Base-by-base conservation (phyloP, 2,888 invertebrate species). In the Meganola albula region DNA sequence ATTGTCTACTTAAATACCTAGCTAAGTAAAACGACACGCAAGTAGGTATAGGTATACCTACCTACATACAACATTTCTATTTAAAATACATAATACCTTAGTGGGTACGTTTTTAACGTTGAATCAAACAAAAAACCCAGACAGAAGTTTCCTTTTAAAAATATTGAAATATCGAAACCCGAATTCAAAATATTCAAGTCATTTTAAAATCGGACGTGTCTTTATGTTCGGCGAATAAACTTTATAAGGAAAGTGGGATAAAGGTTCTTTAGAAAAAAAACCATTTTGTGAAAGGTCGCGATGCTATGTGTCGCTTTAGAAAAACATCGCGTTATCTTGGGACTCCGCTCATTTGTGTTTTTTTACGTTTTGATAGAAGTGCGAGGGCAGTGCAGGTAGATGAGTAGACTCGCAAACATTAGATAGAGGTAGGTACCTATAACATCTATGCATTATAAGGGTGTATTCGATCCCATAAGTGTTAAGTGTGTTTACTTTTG, bases 171-270 rank as follows among this genome's bases (percentile, higher is more conserved):
- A 25, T 2, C 32, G 29, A 57, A 55, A 46, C 54, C 40, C 45
- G 56, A 55, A 50, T 36, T 36, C 33, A 18, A 48, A 50, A 45
- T 34, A 40, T 29, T 34, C 35, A 41, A 28, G 42, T 40, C 41
- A 25, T 35, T 41, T 42, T 11, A 34, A 44, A 46, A 31, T 30
- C 37, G 30, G 38, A 44, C 33, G 36, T 27, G 39, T 68, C 58
- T 66, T 66, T 63, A 52, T 48, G 48, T 48, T 44, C 62, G 53
- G 70, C 77, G 73, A 83, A 85, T 84, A 82, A 84, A 84, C 64
- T 84, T 84, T 83, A 84, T 84, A 71, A 67, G 59, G 68, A 78
- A 77, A 80, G 70, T 74, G 61, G 76, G 64, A 77, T 77, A 75
- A 78, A 73, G 73, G 76, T 75, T 72, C 70, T 53, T 63, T 58